phyloP scores from a whole-genome alignment of 2,888 invertebrate species.

The Mechanitis messenoides region DNA sequence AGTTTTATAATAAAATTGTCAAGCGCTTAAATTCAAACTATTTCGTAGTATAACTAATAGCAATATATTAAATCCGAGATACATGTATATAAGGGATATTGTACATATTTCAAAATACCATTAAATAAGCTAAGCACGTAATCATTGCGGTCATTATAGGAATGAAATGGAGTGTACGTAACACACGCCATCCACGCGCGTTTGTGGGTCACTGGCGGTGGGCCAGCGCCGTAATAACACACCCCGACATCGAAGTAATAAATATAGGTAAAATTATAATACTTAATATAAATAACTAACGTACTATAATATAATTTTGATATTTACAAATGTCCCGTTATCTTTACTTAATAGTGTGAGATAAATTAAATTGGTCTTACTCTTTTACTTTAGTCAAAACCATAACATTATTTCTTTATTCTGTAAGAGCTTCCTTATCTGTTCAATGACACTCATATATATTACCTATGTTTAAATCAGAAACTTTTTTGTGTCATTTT shows the following conservation, averaged over 20 bases:
- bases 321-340: too few relatives aligned
- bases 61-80: background rate
- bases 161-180: constrained; percentile 17
- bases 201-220: constrained; percentile 18
- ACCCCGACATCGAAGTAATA: background rate
- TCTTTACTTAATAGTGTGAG: too few relatives aligned
- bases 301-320: background rate
- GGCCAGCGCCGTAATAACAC: constrained; percentile 11
- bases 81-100: too few relatives aligned
- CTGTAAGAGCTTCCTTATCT: too few relatives aligned
- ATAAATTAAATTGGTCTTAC: too few relatives aligned
- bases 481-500: too few relatives aligned
- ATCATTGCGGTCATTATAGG: constrained; percentile 12
- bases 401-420: too few relatives aligned
- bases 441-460: too few relatives aligned
- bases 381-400: too few relatives aligned
- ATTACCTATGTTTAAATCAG: too few relatives aligned
- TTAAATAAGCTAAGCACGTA: constrained; percentile 5
- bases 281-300: background rate
- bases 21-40: background rate
- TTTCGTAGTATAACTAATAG: background rate
- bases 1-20: background rate
- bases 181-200: constrained; percentile 16
- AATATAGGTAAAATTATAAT: constrained; percentile 4
- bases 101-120: background rate